A percentile compares a stretch with the other conserved stretches of the same genome.
These are phyloP conservation scores for Cairina moschata DNA, from an alignment of 2,113 vertebrate species.

Conservation along the genomic window DNA sequence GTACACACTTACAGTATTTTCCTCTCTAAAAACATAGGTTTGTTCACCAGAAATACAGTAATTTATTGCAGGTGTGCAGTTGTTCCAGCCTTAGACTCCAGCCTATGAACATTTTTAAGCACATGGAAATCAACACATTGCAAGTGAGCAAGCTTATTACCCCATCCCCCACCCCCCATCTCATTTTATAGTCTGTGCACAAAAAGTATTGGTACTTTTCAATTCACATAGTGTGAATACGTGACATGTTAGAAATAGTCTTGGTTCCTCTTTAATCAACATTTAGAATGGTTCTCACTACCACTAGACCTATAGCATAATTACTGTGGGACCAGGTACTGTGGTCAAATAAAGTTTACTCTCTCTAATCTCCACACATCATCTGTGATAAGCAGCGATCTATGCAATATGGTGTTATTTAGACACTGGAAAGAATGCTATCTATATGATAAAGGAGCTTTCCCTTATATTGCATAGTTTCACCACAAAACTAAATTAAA, in stretches of 20 bases:
- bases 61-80: conserved; percentile 40
- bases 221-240: conserved; percentile 4
- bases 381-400: not conserved
- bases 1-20: not conserved
- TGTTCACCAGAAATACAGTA: conserved; percentile 1
- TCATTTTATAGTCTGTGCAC: conserved; percentile 54
- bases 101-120: conserved; percentile 76
- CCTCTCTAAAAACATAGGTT: not conserved
- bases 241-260: not conserved
- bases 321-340: not conserved
- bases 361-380: not conserved
- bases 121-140: conserved; percentile 63
- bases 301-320: not conserved
- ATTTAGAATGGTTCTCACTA: not conserved
- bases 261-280: not conserved
- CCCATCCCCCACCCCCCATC: not conserved
- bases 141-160: conserved; percentile 64
- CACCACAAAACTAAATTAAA: not conserved
- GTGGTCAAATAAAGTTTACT: not conserved
- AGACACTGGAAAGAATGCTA: not conserved
- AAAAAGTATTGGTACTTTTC: conserved; percentile 81
- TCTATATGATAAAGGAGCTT: not conserved
- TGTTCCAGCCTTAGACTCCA: conserved; percentile 61
- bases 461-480: conserved; percentile 14
- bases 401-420: not conserved